These are phyloP conservation scores for Microtus richardsoni DNA, from an alignment of 2,113 vertebrate species.

Conservation along the genomic window DNA sequence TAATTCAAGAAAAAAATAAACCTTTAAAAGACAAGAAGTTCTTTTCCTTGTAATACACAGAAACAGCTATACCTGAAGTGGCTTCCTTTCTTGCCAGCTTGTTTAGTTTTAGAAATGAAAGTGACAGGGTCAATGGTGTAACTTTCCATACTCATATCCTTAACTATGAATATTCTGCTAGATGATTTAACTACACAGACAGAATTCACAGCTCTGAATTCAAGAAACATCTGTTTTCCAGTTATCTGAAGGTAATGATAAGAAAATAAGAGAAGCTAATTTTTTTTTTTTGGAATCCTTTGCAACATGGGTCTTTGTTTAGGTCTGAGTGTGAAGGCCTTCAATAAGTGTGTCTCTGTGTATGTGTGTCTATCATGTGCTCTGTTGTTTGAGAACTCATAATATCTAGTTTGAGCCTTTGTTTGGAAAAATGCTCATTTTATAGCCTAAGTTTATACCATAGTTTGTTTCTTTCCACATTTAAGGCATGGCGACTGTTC, in stretches of 20 bases:
- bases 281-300: neutral
- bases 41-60: neutral
- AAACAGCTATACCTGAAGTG: neutral
- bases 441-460: neutral
- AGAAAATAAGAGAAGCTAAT: no score
- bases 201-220: neutral
- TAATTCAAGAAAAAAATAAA: neutral
- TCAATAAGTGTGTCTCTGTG: neutral
- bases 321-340: neutral
- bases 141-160: neutral
- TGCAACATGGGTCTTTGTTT: neutral
- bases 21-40: neutral
- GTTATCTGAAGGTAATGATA: neutral
- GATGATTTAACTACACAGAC: neutral
- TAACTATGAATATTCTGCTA: neutral
- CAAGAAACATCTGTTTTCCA: neutral
- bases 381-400: neutral
- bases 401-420: neutral
- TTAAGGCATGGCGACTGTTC: no score
- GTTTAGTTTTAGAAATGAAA: neutral
- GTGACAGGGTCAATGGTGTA: neutral
- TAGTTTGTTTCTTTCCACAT: neutral
- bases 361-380: no score
- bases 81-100: no score
- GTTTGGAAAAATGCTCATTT: neutral